These are phyloP conservation scores for Scomber colias DNA, from an alignment of 2,113 vertebrate species.

Conservation along the genomic window DNA sequence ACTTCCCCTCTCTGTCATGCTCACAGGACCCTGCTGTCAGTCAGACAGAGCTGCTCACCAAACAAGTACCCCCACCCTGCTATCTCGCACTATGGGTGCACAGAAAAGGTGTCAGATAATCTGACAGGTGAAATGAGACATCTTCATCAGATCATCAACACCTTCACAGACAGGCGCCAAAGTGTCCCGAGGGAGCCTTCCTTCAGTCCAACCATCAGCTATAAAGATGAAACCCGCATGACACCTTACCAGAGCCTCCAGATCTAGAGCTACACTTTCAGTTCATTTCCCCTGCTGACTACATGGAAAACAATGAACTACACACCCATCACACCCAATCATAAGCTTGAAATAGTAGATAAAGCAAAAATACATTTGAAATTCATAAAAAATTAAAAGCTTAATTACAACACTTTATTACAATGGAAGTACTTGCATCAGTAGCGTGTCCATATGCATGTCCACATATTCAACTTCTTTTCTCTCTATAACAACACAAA, in stretches of 20 bases:
- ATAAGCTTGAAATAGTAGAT: background rate
- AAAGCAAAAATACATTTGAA: background rate
- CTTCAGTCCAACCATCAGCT: constrained; percentile 36
- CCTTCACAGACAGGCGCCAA: constrained; percentile 69
- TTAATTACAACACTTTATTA: background rate
- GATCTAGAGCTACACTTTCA: background rate
- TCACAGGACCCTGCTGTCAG: constrained; percentile 71
- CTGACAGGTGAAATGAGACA: constrained; percentile 76
- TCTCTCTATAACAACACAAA: background rate
- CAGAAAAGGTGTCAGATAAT: constrained; percentile 68
- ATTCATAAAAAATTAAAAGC: background rate
- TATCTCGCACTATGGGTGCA: constrained; percentile 60
- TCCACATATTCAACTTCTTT: background rate
- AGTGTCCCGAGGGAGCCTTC: constrained; percentile 59
- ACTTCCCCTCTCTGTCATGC: constrained; percentile 64
- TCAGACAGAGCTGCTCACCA: constrained; percentile 58
- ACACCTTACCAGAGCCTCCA: constrained; percentile 37
- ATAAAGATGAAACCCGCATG: constrained; percentile 31
- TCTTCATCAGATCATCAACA: constrained; percentile 81
- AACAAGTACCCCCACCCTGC: constrained; percentile 56
- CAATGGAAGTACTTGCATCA: background rate
- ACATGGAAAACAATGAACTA: background rate
- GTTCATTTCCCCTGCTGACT: constrained; percentile 24
- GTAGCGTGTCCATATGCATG: constrained; percentile 2
- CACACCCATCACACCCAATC: background rate